A percentile compares a stretch with the other conserved stretches of the same genome.
Evolutionary conservation across 2,888 invertebrate genomes (phyloP).

Genomic region (Bellardia pandia): DNA sequence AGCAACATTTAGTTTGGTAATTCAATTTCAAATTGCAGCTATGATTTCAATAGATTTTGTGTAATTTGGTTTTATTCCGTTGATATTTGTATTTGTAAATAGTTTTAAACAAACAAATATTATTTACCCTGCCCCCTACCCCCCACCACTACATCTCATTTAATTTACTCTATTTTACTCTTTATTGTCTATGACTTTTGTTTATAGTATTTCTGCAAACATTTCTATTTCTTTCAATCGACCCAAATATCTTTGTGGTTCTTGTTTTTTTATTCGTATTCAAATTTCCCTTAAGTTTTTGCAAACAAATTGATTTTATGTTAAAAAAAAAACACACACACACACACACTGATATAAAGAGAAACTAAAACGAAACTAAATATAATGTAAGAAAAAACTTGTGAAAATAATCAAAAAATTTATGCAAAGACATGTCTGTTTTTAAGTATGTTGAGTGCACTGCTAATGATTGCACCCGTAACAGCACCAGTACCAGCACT

Average conservation of each 20-base stretch:
- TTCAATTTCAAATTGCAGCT: not conserved
- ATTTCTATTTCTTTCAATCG: slow-evolving; percentile 38
- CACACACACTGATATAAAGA: not conserved
- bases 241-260: slow-evolving; percentile 37
- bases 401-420: slow-evolving; percentile 40
- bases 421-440: slow-evolving; percentile 68
- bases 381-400: slow-evolving; percentile 9
- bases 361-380: not conserved
- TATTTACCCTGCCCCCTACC: no score
- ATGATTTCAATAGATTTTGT: not conserved
- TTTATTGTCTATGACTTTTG: slow-evolving; percentile 15
- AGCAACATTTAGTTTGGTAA: slow-evolving; percentile 17
- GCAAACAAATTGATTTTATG: slow-evolving; percentile 48
- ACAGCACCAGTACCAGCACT: not conserved
- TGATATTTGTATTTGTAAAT: not conserved
- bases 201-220: slow-evolving; percentile 6
- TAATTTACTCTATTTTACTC: slow-evolving; percentile 1
- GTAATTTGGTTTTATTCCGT: not conserved
- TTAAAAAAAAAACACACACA: not conserved
- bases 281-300: slow-evolving; percentile 16
- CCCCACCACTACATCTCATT: not conserved
- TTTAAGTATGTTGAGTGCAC: slow-evolving; percentile 40
- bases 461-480: slow-evolving; percentile 21
- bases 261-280: not conserved
- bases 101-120: not conserved